phyloP scores from a whole-genome alignment of 2,888 invertebrate species.

The Craniophora ligustri region DNA sequence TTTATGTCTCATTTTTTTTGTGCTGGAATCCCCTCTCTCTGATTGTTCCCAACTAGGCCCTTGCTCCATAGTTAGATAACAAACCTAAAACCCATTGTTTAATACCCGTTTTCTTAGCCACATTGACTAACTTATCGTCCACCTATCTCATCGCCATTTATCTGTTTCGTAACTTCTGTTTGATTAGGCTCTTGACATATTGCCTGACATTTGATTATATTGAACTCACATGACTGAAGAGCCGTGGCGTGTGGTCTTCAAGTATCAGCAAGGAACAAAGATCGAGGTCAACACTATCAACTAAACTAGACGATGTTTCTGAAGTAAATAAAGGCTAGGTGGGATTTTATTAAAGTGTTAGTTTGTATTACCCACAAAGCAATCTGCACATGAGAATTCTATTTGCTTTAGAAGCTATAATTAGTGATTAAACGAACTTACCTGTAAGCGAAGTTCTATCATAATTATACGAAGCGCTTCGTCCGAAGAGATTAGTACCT shows the following conservation, averaged over 20 bases:
- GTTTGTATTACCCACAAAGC: not conserved
- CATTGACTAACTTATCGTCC: not conserved
- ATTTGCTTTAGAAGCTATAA: no score
- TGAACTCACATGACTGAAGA: slow-evolving; percentile 25
- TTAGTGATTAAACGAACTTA: no score
- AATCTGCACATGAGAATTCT: not conserved
- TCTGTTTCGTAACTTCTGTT: slow-evolving; percentile 13
- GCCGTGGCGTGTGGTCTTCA: slow-evolving; percentile 15
- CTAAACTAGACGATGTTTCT: slow-evolving; percentile 21
- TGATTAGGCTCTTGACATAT: slow-evolving; percentile 35
- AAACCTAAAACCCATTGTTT: no score
- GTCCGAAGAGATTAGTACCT: no score
- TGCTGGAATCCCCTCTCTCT: no score
- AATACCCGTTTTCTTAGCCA: no score
- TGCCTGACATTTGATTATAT: slow-evolving; percentile 34
- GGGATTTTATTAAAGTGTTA: slow-evolving; percentile 7
- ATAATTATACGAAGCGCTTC: no score
- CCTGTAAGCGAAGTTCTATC: no score
- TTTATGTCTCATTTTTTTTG: no score
- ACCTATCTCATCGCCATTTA: not conserved
- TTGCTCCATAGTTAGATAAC: no score
- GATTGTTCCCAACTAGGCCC: no score
- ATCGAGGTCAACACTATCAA: slow-evolving; percentile 38
- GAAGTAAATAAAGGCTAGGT: slow-evolving; percentile 24
- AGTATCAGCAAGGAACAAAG: slow-evolving; percentile 30